phyloP scores from a whole-genome alignment of 2,888 invertebrate species.

The Agriotes lineatus region DNA sequence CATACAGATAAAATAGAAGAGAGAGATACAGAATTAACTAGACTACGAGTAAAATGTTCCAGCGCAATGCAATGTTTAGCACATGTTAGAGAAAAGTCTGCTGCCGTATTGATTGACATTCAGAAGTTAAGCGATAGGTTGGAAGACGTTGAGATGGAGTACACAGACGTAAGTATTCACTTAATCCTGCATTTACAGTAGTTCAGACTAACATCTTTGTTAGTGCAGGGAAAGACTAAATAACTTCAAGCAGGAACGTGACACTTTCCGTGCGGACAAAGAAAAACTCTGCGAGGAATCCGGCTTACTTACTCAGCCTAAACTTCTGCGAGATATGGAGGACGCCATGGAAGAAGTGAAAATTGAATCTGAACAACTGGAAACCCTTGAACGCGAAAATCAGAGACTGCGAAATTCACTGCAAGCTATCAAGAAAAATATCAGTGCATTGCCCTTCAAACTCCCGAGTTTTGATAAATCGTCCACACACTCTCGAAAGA shows the following conservation, averaged over 20 bases:
- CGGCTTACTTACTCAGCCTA: conserved; percentile 68
- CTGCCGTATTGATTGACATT: conserved; percentile 61
- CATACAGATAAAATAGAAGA: conserved; percentile 71
- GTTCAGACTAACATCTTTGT: background rate
- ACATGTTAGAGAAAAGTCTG: conserved; percentile 69
- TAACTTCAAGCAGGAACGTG: conserved; percentile 62
- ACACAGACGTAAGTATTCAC: conserved; percentile 43
- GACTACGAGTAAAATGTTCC: conserved; percentile 66
- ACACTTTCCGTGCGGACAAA: conserved; percentile 64
- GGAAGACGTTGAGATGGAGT: conserved; percentile 47
- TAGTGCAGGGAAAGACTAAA: conserved; percentile 62
- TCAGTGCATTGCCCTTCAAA: conserved; percentile 31
- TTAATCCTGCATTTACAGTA: background rate
- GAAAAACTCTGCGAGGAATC: conserved; percentile 64
- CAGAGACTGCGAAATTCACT: conserved; percentile 28
- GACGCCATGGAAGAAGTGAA: conserved; percentile 58
- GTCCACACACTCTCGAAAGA: conserved; percentile 12
- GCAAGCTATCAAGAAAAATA: conserved; percentile 46
- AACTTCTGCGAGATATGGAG: conserved; percentile 68
- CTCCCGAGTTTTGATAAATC: conserved; percentile 22
- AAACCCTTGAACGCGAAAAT: conserved; percentile 46
- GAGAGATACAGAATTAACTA: conserved; percentile 68
- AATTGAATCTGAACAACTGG: conserved; percentile 44
- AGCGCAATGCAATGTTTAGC: conserved; percentile 68
- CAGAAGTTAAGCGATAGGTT: conserved; percentile 50